Evolutionary conservation across 2,113 vertebrate genomes (phyloP).

Genomic region (Caranx melampygus): DNA sequence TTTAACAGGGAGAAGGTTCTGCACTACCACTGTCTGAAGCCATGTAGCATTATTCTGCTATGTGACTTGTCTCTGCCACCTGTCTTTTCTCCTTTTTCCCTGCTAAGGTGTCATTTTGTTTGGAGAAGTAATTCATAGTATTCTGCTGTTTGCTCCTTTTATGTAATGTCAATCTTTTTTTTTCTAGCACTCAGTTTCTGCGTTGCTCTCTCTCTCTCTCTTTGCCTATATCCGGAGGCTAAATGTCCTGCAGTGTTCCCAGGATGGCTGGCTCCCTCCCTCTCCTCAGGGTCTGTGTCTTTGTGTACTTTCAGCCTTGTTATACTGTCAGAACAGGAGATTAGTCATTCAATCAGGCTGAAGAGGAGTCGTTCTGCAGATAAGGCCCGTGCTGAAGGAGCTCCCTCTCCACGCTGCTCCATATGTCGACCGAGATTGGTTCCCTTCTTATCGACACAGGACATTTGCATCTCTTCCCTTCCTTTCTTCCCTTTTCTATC

Average conservation of each 20-base stretch:
- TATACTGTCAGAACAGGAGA: slow-evolving; percentile 78
- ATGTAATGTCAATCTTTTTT: slow-evolving; percentile 16
- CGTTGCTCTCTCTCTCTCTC: slow-evolving; percentile 8
- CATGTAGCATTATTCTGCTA: background rate
- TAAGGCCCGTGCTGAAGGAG: slow-evolving; percentile 75
- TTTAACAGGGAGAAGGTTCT: slow-evolving; percentile 14
- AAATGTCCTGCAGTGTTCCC: slow-evolving; percentile 60
- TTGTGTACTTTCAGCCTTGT: slow-evolving; percentile 70
- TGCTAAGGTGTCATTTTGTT: slow-evolving; percentile 4
- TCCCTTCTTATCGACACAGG: slow-evolving; percentile 64
- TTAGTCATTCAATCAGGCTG: slow-evolving; percentile 83
- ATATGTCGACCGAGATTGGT: slow-evolving; percentile 73
- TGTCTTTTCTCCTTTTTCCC: background rate
- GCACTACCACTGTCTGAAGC: background rate
- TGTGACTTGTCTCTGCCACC: background rate
- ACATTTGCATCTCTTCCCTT: slow-evolving; percentile 73
- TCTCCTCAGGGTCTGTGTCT: slow-evolving; percentile 64
- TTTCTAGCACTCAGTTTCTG: no score
- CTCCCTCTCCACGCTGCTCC: slow-evolving; percentile 65
- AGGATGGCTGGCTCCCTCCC: slow-evolving; percentile 46
- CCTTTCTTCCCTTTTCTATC: slow-evolving; percentile 15
- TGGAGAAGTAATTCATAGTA: background rate
- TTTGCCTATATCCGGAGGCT: slow-evolving; percentile 33
- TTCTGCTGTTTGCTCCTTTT: slow-evolving; percentile 6
- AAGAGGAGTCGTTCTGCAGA: slow-evolving; percentile 74